Percentiles rank a stretch among this genome's conserved stretches.
Evolutionary conservation across 2,797 vertebrate genomes (phyloP).

Genomic region (Girardinus metallicus): DNA sequence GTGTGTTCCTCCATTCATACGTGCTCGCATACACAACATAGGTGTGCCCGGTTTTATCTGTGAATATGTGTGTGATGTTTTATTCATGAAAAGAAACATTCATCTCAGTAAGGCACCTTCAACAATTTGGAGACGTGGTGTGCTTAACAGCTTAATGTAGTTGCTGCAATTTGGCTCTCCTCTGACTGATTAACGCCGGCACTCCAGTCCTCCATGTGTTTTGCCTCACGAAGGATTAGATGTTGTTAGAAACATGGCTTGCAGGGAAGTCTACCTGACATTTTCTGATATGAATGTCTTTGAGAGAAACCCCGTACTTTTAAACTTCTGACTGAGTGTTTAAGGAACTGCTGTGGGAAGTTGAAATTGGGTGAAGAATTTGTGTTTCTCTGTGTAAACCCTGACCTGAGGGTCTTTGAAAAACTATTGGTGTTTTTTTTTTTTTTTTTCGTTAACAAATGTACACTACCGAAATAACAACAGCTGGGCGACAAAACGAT

Average conservation of each 20-base stretch:
- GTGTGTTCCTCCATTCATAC: constrained; percentile 13
- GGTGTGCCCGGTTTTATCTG: constrained; percentile 47
- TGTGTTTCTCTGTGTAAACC: constrained; percentile 1
- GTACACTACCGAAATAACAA: not conserved
- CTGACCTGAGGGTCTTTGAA: not conserved
- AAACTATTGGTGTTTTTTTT: not conserved
- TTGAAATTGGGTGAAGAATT: constrained; percentile 19
- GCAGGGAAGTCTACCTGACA: constrained; percentile 63
- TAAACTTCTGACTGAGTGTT: constrained; percentile 42
- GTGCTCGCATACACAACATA: constrained; percentile 31
- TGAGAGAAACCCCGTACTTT: constrained; percentile 39
- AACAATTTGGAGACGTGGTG: constrained; percentile 79
- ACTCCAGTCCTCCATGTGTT: constrained; percentile 62
- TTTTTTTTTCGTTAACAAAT: not conserved
- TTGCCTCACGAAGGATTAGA: constrained; percentile 65
- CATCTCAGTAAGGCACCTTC: constrained; percentile 78
- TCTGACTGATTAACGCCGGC: constrained; percentile 80
- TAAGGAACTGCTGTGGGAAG: constrained; percentile 26
- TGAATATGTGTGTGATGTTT: constrained; percentile 69
- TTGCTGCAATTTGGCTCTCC: constrained; percentile 80
- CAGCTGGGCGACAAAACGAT: not conserved
- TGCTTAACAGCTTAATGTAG: constrained; percentile 83
- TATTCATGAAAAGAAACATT: constrained; percentile 77
- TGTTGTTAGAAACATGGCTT: constrained; percentile 68
- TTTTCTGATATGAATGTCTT: constrained; percentile 56